Base-by-base conservation (phyloP, 2,113 vertebrate genomes). In the Odocoileus hemionus region DNA sequence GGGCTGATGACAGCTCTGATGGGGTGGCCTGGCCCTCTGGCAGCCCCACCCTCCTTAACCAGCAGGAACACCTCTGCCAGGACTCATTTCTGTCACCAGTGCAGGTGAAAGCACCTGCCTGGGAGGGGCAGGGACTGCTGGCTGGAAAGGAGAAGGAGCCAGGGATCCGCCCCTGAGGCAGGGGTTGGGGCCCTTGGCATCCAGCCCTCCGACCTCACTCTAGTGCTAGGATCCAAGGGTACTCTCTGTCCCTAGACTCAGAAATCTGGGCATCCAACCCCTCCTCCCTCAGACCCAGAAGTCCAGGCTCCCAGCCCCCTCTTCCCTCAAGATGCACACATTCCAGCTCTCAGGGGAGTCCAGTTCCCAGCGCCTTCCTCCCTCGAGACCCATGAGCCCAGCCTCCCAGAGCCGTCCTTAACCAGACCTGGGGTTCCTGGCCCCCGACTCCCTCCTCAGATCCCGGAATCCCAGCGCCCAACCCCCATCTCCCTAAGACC, bases 31-130 rank as follows among this genome's bases (percentile, higher is more conserved):
- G 28, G 92, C 64, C 76, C 25, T 21, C 39, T 1, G 2, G n/a
- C 61, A 36, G 52, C 86, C 87, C 86, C 47, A 3, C 97, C 92
- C 82, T 58, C 86, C 79, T 54, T 58, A 52, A 45, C 57, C 39
- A 3, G 95, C 67, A 83, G 47, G 57, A 92, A 85, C 10, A 28
- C 93, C 87, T 30, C 50, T 89, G 96, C 92, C 97, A 64, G 76
- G 28, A 74, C 89, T 96, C 95, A 88, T 97, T 98, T 92, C 74
- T 61, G 87, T 96, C 96, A 94, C 97, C 92, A 9, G 78, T 86
- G 89, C 96, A 97, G 97, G 96, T 95, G 95, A 91, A 61, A 60
- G 58, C 97, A 96, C 97, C 97, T 96, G 87, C 57, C 89, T 45
- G 96, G 94, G 97, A 94, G 97, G 96, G 89, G 94, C 94, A 52